These are phyloP conservation scores for Drosophila kanekoi DNA, from an alignment of 2,888 invertebrate species.

Conservation along the genomic window DNA sequence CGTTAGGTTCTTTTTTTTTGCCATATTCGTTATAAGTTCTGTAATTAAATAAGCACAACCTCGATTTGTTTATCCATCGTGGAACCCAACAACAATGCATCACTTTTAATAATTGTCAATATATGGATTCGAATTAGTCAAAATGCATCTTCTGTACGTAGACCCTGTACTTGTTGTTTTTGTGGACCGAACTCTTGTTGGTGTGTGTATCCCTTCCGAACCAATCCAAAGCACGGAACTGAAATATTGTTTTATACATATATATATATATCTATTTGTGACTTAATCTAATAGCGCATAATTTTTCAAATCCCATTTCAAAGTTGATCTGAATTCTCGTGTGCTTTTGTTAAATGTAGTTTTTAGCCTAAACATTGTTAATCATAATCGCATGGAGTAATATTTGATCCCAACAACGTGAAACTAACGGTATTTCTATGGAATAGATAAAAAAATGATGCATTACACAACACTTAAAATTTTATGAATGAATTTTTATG, in stretches of 20 bases:
- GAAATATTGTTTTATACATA: constrained; percentile 44
- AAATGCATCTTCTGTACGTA: constrained; percentile 3
- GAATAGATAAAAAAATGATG: constrained; percentile 48
- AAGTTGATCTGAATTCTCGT: constrained; percentile 48
- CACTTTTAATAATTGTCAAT: constrained; percentile 37
- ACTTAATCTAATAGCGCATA: constrained; percentile 32
- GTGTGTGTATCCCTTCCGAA: constrained; percentile 29
- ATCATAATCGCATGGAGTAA: constrained; percentile 47
- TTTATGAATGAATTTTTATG: constrained; percentile 29
- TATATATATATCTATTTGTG: constrained; percentile 12
- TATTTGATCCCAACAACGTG: constrained; percentile 38
- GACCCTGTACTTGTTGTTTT: constrained; percentile 6
- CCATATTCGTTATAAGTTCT: constrained; percentile 71
- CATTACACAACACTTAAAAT: constrained; percentile 21
- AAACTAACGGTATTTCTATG: constrained; percentile 63
- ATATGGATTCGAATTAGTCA: constrained; percentile 1
- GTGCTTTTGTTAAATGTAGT: constrained; percentile 68
- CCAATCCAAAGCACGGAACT: constrained; percentile 47
- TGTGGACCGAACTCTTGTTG: constrained; percentile 5
- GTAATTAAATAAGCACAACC: constrained; percentile 66
- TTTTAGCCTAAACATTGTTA: constrained; percentile 53
- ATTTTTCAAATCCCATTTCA: constrained; percentile 24
- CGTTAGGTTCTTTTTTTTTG: constrained; percentile 41
- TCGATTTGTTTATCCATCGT: constrained; percentile 51
- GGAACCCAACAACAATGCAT: constrained; percentile 31